These are phyloP conservation scores for Matsumyia berberina DNA, from an alignment of 2,888 invertebrate species.

Conservation along the genomic window DNA sequence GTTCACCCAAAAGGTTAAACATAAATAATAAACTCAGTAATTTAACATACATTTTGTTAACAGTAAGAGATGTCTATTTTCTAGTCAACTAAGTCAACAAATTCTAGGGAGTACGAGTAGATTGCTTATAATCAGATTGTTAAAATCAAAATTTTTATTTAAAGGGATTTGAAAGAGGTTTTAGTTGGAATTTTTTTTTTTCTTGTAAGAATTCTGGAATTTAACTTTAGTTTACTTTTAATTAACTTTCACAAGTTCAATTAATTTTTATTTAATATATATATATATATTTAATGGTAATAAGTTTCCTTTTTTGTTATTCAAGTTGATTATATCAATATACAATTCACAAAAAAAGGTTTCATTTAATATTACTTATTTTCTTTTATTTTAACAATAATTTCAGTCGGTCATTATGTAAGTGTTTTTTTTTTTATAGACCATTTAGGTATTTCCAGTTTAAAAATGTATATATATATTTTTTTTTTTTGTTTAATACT, in stretches of 20 bases:
- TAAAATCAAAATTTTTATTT: conserved; percentile 1
- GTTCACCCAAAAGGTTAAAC: conserved; percentile 38
- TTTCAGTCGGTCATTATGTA: conserved; percentile 75
- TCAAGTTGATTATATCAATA: conserved; percentile 70
- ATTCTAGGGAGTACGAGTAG: conserved; percentile 19
- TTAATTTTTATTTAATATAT: conserved; percentile 45
- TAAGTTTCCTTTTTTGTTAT: conserved; percentile 40
- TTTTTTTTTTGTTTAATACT: conserved; percentile 46
- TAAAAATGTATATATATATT: conserved; percentile 75
- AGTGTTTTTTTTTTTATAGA: conserved; percentile 63
- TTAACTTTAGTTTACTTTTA: conserved; percentile 58
- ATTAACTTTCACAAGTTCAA: conserved; percentile 43
- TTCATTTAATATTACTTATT: not conserved
- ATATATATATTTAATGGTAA: conserved; percentile 44
- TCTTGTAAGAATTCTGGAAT: conserved; percentile 69
- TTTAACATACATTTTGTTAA: conserved; percentile 27
- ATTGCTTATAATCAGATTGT: not conserved
- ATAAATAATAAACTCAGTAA: conserved; percentile 60
- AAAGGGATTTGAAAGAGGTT: conserved; percentile 16
- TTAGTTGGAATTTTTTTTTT: conserved; percentile 15
- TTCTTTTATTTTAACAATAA: conserved; percentile 66
- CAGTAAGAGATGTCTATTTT: conserved; percentile 18
- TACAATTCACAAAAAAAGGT: conserved; percentile 61
- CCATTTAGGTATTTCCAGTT: conserved; percentile 76
- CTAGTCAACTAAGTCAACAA: conserved; percentile 55